Evolutionary conservation across 2,113 vertebrate species (phyloP).

Genomic region (Galeopterus variegatus): DNA sequence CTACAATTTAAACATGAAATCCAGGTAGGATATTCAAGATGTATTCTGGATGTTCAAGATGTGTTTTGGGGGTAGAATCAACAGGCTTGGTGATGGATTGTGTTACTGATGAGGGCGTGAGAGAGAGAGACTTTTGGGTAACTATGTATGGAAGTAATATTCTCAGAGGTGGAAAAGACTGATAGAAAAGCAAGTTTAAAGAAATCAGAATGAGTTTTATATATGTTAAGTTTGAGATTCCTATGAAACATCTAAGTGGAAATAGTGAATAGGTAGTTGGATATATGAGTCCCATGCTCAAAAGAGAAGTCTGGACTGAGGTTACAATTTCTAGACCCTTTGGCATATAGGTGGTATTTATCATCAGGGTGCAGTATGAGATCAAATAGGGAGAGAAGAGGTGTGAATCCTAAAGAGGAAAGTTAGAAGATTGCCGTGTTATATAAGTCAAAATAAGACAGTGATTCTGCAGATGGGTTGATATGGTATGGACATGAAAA

Average conservation of each 20-base stretch:
- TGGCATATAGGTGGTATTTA: neutral
- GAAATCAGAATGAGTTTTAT: neutral
- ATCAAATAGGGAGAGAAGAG: neutral
- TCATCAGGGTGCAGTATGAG: neutral
- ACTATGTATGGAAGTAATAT: neutral
- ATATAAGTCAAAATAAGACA: neutral
- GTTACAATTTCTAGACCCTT: neutral
- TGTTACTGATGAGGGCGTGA: slow-evolving; percentile 28
- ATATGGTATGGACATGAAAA: neutral
- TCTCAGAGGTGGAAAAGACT: neutral
- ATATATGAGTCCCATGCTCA: neutral
- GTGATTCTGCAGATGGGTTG: neutral
- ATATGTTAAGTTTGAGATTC: slow-evolving; percentile 15
- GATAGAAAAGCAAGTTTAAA: neutral
- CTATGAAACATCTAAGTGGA: neutral
- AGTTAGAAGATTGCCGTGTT: neutral
- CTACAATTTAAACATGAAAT: neutral
- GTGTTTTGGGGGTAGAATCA: neutral
- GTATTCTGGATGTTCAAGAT: slow-evolving; percentile 7
- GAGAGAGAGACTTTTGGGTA: neutral
- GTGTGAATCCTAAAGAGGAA: neutral
- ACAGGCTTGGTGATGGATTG: neutral
- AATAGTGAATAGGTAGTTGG: neutral
- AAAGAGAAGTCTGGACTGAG: neutral
- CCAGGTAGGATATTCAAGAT: neutral